Conservation (phyloP, 2,113 vertebrate genomes). For the Myocastor coypus region DNA sequence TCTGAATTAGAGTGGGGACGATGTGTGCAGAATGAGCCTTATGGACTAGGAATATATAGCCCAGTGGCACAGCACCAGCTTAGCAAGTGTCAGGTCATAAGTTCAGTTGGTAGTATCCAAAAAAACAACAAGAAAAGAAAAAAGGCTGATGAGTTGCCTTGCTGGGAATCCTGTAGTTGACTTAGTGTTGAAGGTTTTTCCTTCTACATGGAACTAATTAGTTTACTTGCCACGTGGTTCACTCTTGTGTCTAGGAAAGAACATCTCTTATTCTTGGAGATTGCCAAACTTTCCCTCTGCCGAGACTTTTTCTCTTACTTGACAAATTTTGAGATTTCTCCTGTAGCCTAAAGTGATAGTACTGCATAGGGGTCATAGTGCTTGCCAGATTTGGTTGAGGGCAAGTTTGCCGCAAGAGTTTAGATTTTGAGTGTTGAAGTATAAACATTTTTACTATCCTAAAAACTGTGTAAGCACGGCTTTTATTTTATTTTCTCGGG, state of each 20-base stretch:
- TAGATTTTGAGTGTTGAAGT: conserved; percentile 36
- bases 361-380: conserved; percentile 5
- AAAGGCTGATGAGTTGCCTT: background rate
- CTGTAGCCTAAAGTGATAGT: background rate
- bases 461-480: conserved; percentile 5
- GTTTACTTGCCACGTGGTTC: conserved; percentile 22
- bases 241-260: conserved; percentile 11
- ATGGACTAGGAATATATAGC: background rate
- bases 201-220: conserved; percentile 45
- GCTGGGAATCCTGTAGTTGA: background rate
- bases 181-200: conserved; percentile 18
- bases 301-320: conserved; percentile 22
- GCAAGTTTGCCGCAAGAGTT: conserved; percentile 12
- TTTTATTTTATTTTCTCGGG: too few species aligned
- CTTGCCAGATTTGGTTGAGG: conserved; percentile 29
- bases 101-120: too few species aligned
- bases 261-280: conserved; percentile 30
- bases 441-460: conserved; percentile 22
- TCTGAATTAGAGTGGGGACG: background rate
- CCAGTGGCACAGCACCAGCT: too few species aligned
- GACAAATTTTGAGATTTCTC: conserved; percentile 36
- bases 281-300: background rate
- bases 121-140: too few species aligned
- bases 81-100: too few species aligned
- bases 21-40: background rate